phyloP scores from a whole-genome alignment of 2,888 invertebrate species.

The Athalia cordata region DNA sequence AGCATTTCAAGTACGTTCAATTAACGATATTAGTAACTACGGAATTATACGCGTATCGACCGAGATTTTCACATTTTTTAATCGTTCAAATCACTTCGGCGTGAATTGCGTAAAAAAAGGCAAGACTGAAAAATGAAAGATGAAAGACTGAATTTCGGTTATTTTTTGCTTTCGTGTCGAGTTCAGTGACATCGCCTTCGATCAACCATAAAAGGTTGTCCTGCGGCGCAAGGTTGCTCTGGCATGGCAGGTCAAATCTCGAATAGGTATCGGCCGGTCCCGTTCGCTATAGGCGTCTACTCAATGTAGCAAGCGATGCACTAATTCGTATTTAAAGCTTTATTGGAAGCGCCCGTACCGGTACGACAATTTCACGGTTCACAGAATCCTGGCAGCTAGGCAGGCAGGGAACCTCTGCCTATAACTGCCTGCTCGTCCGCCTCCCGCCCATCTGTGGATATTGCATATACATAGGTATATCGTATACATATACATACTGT shows the following conservation, averaged over 20 bases:
- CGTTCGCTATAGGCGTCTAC: conserved; percentile 39
- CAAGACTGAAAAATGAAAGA: no score
- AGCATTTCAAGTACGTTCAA: no score
- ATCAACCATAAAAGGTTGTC: conserved; percentile 15
- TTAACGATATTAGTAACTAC: no score
- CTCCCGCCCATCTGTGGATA: conserved; percentile 40
- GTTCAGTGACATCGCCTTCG: no score
- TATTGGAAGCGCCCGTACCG: conserved; percentile 62
- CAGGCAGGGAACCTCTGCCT: background rate
- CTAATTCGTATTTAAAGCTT: conserved; percentile 72
- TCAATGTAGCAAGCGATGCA: conserved; percentile 51
- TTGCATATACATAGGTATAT: conserved; percentile 6
- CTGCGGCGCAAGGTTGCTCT: background rate
- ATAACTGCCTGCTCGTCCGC: conserved; percentile 1
- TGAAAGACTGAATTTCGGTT: no score
- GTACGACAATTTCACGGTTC: conserved; percentile 69
- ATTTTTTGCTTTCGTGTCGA: no score
- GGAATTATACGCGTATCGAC: no score
- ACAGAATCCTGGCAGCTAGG: conserved; percentile 54
- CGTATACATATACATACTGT: no score
- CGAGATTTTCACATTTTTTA: no score
- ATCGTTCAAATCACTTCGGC: no score
- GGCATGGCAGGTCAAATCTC: conserved; percentile 30
- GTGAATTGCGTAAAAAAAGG: no score
- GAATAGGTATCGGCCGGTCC: conserved; percentile 36